A percentile compares a stretch with the other conserved stretches of the same genome.
These are phyloP conservation scores for Nyctibius bracteatus DNA, from an alignment of 2,113 vertebrate genomes.

Conservation along the genomic window DNA sequence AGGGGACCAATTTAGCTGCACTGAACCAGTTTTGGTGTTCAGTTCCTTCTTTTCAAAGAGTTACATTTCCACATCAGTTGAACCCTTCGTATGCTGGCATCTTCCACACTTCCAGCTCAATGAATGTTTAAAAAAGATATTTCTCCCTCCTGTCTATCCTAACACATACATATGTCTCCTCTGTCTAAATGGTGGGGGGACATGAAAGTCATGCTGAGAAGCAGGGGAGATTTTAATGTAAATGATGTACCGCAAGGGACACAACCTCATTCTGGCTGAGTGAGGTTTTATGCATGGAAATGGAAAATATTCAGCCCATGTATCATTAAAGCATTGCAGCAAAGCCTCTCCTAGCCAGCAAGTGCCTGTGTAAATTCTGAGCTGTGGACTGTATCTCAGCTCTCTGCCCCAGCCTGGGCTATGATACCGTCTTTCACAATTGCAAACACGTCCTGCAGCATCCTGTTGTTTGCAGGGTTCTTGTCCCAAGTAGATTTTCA, in stretches of 20 bases:
- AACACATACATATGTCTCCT: not conserved
- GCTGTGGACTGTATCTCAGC: not conserved
- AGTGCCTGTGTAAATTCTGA: not conserved
- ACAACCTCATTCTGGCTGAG: slow-evolving; percentile 44
- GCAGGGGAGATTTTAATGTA: slow-evolving; percentile 30
- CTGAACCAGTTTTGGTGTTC: slow-evolving; percentile 57
- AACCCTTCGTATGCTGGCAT: slow-evolving; percentile 23
- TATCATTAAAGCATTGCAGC: not conserved
- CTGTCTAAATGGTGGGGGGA: slow-evolving; percentile 6
- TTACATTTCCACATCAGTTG: slow-evolving; percentile 61
- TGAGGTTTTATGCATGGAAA: slow-evolving; percentile 5
- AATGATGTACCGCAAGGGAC: slow-evolving; percentile 19
- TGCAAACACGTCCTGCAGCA: not conserved
- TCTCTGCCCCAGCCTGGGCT: not conserved
- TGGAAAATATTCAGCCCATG: not conserved
- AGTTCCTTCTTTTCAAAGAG: slow-evolving; percentile 50
- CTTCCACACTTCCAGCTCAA: slow-evolving; percentile 51
- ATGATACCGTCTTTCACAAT: rapidly evolving
- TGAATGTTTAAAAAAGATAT: slow-evolving; percentile 24
- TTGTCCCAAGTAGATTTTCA: not conserved
- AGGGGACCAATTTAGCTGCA: slow-evolving; percentile 63
- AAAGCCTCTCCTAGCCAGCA: not conserved
- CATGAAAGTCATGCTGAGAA: slow-evolving; percentile 47
- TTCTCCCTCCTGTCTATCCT: not conserved
- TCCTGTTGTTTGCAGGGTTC: not conserved